These are phyloP conservation scores for Daubentonia madagascariensis DNA, from an alignment of 2,113 vertebrate species.

Conservation along the genomic window DNA sequence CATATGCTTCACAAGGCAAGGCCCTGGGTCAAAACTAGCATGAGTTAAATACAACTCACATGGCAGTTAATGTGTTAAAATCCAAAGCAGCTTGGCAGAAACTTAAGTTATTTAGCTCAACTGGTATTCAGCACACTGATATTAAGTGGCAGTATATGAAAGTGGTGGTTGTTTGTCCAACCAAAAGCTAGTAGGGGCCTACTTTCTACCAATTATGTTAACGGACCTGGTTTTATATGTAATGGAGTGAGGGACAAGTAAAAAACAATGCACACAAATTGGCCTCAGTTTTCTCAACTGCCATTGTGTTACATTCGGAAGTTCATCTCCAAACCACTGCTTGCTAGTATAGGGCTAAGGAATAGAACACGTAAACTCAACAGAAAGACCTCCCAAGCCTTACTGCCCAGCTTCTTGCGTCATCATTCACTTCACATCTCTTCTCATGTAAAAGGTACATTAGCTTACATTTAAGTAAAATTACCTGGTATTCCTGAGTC, in stretches of 20 bases:
- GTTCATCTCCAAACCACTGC: not conserved
- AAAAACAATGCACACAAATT: not conserved
- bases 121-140: not conserved
- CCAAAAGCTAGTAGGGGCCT: not conserved
- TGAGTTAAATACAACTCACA: too few species aligned
- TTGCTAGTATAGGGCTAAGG: not conserved
- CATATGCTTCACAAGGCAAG: too few species aligned
- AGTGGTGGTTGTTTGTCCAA: not conserved
- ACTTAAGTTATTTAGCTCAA: slow-evolving; percentile 1
- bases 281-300: slow-evolving; percentile 16
- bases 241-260: not conserved
- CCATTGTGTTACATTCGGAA: not conserved
- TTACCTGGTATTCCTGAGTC: not conserved
- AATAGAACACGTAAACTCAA: not conserved
- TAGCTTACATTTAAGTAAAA: not conserved
- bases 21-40: too few species aligned
- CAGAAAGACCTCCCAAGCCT: not conserved
- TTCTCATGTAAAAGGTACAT: not conserved
- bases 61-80: too few species aligned
- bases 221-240: not conserved
- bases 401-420: not conserved
- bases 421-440: not conserved
- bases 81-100: not conserved
- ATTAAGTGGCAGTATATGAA: not conserved
- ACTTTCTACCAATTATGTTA: not conserved